phyloP scores from a whole-genome alignment of 2,797 vertebrate species.

The Rhabdomys pumilio region DNA sequence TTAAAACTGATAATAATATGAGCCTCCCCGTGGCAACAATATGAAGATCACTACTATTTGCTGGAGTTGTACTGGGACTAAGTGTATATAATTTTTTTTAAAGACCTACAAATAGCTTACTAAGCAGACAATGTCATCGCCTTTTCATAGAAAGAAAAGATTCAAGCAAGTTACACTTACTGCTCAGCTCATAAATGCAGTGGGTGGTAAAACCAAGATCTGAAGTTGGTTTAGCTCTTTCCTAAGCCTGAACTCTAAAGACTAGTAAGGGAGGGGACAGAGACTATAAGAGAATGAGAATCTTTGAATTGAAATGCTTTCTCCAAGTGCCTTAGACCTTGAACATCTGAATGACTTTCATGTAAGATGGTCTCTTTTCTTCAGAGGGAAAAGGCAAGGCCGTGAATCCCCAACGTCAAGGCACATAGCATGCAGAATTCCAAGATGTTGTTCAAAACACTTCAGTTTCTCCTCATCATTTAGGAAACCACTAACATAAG shows the following conservation, averaged over 20 bases:
- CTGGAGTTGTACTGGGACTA: too few species aligned
- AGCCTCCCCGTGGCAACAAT: not conserved
- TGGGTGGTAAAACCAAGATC: not conserved
- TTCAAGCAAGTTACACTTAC: not conserved
- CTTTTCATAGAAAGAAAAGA: conserved; percentile 15
- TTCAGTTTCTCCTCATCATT: not conserved
- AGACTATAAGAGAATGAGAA: not conserved
- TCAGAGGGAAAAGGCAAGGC: not conserved
- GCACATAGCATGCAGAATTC: not conserved
- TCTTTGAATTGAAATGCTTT: not conserved
- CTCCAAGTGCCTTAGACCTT: not conserved
- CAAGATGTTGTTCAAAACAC: not conserved
- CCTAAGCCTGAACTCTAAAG: not conserved
- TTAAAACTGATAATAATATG: not conserved
- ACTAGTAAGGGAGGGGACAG: not conserved
- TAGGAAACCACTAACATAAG: not conserved
- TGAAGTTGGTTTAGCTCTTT: not conserved
- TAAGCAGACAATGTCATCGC: not conserved
- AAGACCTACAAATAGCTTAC: not conserved
- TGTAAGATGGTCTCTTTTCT: not conserved
- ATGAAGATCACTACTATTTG: not conserved
- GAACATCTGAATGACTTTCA: not conserved
- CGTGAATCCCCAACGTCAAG: not conserved
- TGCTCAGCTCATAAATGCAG: not conserved
- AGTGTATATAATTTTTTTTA: not conserved